Conservation (phyloP, 1,140 invertebrate genomes). For the Agraylea sexmaculata region DNA sequence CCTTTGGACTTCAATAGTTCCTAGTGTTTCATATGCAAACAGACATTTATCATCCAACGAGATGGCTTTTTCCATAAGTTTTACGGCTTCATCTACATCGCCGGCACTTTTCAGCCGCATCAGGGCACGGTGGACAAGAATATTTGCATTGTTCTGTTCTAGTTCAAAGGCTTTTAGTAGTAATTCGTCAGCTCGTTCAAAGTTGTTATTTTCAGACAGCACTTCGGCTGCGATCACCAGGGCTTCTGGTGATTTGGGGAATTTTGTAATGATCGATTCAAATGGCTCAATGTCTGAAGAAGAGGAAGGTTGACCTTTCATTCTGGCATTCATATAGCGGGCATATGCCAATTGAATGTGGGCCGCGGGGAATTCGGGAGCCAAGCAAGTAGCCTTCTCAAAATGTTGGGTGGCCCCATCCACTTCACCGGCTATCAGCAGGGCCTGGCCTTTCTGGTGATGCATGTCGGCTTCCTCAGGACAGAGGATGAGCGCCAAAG, state of each 20-base stretch:
- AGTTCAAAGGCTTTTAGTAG: constrained; percentile 71
- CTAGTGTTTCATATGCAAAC: constrained; percentile 89
- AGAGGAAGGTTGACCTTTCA: constrained; percentile 39
- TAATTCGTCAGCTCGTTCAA: constrained; percentile 65
- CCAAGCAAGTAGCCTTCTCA: constrained; percentile 66
- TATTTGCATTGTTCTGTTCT: constrained; percentile 75
- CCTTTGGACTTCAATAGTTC: constrained; percentile 88
- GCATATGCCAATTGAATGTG: constrained; percentile 81
- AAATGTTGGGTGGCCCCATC: constrained; percentile 73
- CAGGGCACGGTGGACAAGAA: constrained; percentile 79
- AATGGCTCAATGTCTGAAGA: constrained; percentile 54
- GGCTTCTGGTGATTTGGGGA: constrained; percentile 73
- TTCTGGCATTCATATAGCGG: constrained; percentile 61
- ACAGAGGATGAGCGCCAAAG: constrained; percentile 59
- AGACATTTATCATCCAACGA: constrained; percentile 84
- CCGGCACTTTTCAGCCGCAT: constrained; percentile 71
- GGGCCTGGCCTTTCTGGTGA: constrained; percentile 60
- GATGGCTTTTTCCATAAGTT: constrained; percentile 71
- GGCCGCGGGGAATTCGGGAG: constrained; percentile 71
- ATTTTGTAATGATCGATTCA: constrained; percentile 61
- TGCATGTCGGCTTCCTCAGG: constrained; percentile 76
- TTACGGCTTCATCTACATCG: constrained; percentile 66
- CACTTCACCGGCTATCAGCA: constrained; percentile 68
- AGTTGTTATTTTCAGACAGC: constrained; percentile 70
- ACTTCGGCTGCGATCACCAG: constrained; percentile 76